phyloP scores from a whole-genome alignment of 35 echinoderm and acorn worm genomes.

The Heliocidaris tuberculata region DNA sequence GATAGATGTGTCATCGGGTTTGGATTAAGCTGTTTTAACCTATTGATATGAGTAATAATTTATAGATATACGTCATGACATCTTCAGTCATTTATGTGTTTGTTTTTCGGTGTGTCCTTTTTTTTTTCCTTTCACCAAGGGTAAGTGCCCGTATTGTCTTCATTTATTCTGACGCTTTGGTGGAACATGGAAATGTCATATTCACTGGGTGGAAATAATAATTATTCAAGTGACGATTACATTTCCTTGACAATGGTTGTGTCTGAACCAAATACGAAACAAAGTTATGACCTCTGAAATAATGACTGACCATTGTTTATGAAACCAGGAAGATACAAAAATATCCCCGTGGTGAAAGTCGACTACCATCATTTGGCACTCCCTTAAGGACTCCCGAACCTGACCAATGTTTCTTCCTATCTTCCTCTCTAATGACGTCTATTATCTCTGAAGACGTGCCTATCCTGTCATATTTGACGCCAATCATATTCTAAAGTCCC shows the following conservation, averaged over 20 bases:
- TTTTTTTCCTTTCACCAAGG: neutral
- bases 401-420: neutral
- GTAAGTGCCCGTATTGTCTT: neutral
- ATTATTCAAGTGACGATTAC: neutral
- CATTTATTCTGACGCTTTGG: neutral
- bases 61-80: neutral
- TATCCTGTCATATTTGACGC: neutral
- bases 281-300: neutral
- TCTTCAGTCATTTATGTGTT: neutral
- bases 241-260: neutral
- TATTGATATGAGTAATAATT: no score
- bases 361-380: neutral
- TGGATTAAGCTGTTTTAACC: no score
- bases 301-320: neutral
- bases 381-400: neutral
- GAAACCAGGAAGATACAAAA: neutral
- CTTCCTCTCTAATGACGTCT: neutral
- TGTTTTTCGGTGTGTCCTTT: no score
- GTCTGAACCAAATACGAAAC: neutral
- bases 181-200: no score
- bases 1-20: no score
- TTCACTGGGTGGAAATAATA: neutral
- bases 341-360: neutral
- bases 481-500: neutral
- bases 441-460: neutral